Base-by-base conservation (phyloP, 2,113 vertebrate genomes). In the Terrapene triunguis region DNA sequence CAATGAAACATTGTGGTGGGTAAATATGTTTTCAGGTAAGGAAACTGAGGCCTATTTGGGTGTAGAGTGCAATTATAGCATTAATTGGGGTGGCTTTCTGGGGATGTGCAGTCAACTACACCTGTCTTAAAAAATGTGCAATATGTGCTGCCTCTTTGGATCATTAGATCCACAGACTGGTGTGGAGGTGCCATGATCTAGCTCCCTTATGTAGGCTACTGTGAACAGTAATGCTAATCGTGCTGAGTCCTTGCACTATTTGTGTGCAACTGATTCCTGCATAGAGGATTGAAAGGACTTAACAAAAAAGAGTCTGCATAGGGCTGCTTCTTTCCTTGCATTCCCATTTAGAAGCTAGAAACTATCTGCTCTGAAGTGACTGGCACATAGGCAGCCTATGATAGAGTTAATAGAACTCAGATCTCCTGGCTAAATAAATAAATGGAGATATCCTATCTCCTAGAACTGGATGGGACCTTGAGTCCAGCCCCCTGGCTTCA, bases 321-420 rank as follows among this genome's bases (percentile, higher is more conserved):
- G 89, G 17, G 12, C 25, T 87, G 12, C 74, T 47, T 11, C 22
- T 10, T 27, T 42, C 24, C 24, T 24, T 44, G 22, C 24, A 22
- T 76, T 74, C 38, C 65, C 35, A 42, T 21, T 10, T 38, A 42
- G n/a, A 10, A n/a, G n/a, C n/a, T 76, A 25, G 24, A 44, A 25
- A 44, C 72, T 13, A 44, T 76, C 62, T 21, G 72, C 21, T 76
- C 3, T 21, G 3, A 1, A 10, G 2, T 65, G 51, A 51, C 51
- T 87, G 0, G 0, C 27, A 51, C 0, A 1, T 10, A 32, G n/a
- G 1, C 0, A 5, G 44, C 54, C 78, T n/a, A 11, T 54, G 84
- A 86, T 83, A 82, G 72, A 82, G 29, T 86, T 89, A 91, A 88
- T 3, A 76, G n/a, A 48, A 38, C 53, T 29, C 53, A 55, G 53